Evolutionary conservation across 2,888 invertebrate genomes (phyloP).

Genomic region (Pantelozetes paolii): DNA sequence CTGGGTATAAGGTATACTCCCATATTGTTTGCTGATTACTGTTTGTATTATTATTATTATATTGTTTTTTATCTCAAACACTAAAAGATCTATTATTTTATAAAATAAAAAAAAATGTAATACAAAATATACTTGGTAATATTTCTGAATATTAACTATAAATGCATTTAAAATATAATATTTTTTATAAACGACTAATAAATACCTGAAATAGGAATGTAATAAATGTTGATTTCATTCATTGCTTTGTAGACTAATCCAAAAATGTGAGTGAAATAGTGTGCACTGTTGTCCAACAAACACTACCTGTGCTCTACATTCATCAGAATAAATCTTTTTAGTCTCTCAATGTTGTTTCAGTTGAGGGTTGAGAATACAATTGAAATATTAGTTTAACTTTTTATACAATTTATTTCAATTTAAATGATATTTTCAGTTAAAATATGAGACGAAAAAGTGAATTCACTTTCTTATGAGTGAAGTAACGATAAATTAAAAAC

Average conservation of each 20-base stretch:
- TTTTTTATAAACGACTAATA: neutral
- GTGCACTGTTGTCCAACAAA: conserved; percentile 18
- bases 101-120: too few relatives aligned
- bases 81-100: too few relatives aligned
- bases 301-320: neutral
- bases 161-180: neutral
- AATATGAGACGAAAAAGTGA: too few relatives aligned
- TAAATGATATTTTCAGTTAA: too few relatives aligned
- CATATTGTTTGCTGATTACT: conserved; percentile 32
- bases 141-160: too few relatives aligned
- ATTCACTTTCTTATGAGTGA: too few relatives aligned
- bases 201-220: conserved; percentile 25
- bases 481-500: too few relatives aligned
- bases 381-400: too few relatives aligned
- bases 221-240: conserved; percentile 25
- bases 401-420: too few relatives aligned
- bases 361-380: too few relatives aligned
- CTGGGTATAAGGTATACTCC: conserved; percentile 27
- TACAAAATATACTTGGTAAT: too few relatives aligned
- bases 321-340: neutral
- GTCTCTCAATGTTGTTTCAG: too few relatives aligned
- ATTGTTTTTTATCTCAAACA: neutral
- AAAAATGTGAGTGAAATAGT: conserved; percentile 26
- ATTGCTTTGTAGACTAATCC: conserved; percentile 31
- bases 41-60: neutral